A percentile compares a stretch with the other conserved stretches of the same genome.
These are phyloP conservation scores for Danio choprae DNA, from an alignment of 2,797 vertebrate species.

Conservation along the genomic window DNA sequence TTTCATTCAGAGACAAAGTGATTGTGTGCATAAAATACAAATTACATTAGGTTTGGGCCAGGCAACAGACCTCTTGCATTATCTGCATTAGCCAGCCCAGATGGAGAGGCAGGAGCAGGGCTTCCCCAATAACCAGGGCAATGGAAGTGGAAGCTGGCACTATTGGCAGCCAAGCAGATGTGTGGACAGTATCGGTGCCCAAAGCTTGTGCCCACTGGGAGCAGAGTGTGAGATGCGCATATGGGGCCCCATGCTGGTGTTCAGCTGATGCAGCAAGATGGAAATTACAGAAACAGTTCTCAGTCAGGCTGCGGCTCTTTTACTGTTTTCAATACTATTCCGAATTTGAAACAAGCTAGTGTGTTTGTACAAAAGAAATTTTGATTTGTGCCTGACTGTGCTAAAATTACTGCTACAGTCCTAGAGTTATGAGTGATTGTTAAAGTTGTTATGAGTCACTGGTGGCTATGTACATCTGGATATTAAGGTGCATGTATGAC, in stretches of 20 bases:
- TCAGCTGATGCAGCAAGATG: constrained; percentile 46
- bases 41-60: not conserved
- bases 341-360: not conserved
- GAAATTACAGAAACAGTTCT: constrained; percentile 13
- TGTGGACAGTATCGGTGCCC: constrained; percentile 76
- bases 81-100: constrained; percentile 3
- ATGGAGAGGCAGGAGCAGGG: constrained; percentile 35
- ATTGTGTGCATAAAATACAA: not conserved
- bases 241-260: constrained; percentile 73
- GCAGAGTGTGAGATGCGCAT: constrained; percentile 76
- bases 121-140: constrained; percentile 64
- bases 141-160: constrained; percentile 62
- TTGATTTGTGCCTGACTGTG: not conserved
- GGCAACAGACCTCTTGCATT: not conserved
- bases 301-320: constrained; percentile 22
- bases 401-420: not conserved
- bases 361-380: not conserved
- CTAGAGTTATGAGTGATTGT: not conserved
- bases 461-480: not conserved
- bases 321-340: not conserved
- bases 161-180: constrained; percentile 71
- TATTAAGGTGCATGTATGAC: not conserved
- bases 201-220: constrained; percentile 74
- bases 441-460: too few relatives aligned
- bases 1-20: not conserved